Evolutionary conservation across 2,888 invertebrate species (phyloP).

Genomic region (Penaeus monodon): DNA sequence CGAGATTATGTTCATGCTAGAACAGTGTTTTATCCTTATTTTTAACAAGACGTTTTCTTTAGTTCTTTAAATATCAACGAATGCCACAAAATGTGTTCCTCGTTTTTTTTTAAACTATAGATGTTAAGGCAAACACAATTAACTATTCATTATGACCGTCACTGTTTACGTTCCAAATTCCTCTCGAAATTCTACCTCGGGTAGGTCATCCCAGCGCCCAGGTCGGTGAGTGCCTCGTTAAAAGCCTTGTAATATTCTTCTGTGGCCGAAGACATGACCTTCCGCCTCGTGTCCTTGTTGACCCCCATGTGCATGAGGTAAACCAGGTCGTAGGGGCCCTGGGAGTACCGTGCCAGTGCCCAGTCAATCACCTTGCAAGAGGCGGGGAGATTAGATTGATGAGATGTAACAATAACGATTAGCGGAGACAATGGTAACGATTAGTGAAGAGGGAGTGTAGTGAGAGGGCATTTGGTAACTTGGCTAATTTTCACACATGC

Average conservation of each 20-base stretch:
- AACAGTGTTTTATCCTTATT: too few relatives aligned
- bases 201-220: slow-evolving; percentile 13
- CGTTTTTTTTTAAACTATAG: too few relatives aligned
- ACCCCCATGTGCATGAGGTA: slow-evolving; percentile 31
- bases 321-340: slow-evolving; percentile 24
- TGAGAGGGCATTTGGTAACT: too few relatives aligned
- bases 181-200: slow-evolving; percentile 10
- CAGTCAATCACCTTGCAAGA: slow-evolving; percentile 29
- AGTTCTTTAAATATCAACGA: too few relatives aligned
- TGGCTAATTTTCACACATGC: too few relatives aligned
- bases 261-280: slow-evolving; percentile 1
- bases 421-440: not conserved
- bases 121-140: too few relatives aligned
- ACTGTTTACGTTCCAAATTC: not conserved
- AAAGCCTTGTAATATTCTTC: slow-evolving; percentile 29
- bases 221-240: slow-evolving; percentile 33
- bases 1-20: not conserved
- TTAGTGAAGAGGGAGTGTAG: not conserved
- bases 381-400: not conserved
- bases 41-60: too few relatives aligned
- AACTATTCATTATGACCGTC: too few relatives aligned
- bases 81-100: too few relatives aligned
- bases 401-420: too few relatives aligned
- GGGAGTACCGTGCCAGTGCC: slow-evolving; percentile 34
- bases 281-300: slow-evolving; percentile 9